A percentile compares a stretch with the other conserved stretches of the same genome.
Conservation (phyloP, 1,140 invertebrate species). For the Scaptomyza pallida region DNA sequence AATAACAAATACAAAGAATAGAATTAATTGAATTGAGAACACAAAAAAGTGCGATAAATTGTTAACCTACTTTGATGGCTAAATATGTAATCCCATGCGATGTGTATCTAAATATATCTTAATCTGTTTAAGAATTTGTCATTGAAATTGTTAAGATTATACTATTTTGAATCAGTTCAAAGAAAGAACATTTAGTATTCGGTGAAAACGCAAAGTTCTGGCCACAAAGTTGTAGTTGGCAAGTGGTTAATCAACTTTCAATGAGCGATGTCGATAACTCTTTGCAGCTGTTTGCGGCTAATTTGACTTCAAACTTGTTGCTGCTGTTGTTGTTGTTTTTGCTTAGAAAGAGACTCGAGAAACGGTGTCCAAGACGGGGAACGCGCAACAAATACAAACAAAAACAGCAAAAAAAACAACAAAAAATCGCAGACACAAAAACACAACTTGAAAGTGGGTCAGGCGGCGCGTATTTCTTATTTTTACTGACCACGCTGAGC, state of each 20-base stretch:
- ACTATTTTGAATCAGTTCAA: no score
- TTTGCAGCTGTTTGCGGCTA: slow-evolving; percentile 64
- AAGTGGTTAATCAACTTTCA: slow-evolving; percentile 80
- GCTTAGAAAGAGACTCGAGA: slow-evolving; percentile 66
- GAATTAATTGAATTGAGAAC: slow-evolving; percentile 13
- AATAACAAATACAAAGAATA: neutral
- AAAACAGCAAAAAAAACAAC: slow-evolving; percentile 9
- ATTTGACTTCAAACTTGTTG: slow-evolving; percentile 71
- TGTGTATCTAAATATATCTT: neutral
- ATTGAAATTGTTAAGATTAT: no score
- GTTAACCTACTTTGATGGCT: slow-evolving; percentile 50
- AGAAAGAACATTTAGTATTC: slow-evolving; percentile 39
- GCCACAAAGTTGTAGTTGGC: slow-evolving; percentile 60
- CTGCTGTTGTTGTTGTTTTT: slow-evolving; percentile 26
- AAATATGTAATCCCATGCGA: no score
- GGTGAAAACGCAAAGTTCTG: slow-evolving; percentile 19
- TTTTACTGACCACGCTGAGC: slow-evolving; percentile 52
- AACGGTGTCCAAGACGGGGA: slow-evolving; percentile 10
- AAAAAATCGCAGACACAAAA: slow-evolving; percentile 50
- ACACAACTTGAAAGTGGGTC: slow-evolving; percentile 74
- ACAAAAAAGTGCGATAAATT: slow-evolving; percentile 18
- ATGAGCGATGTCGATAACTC: slow-evolving; percentile 52
- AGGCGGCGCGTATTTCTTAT: slow-evolving; percentile 72
- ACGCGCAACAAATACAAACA: slow-evolving; percentile 30
- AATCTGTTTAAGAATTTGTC: no score